A percentile compares a stretch with the other conserved stretches of the same genome.
phyloP scores from a whole-genome alignment of 2,113 vertebrate genomes.

The Manacus vitellinus region DNA sequence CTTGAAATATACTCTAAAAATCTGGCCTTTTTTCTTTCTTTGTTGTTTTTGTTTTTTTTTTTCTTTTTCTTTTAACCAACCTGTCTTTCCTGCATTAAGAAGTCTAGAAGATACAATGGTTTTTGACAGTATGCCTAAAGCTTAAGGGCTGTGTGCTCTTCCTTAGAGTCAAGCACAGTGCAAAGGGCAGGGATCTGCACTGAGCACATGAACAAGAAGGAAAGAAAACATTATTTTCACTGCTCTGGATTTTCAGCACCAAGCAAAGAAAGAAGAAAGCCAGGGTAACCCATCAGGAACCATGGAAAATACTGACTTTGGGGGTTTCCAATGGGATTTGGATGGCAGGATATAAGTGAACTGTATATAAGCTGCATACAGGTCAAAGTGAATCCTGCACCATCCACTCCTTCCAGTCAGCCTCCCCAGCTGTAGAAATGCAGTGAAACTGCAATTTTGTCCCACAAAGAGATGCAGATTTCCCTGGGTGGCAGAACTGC shows the following conservation, averaged over 20 bases:
- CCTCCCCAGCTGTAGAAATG: not conserved
- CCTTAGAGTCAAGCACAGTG: not conserved
- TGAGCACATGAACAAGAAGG: not conserved
- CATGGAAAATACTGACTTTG: not conserved
- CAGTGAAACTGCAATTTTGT: not conserved
- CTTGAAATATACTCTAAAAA: not conserved
- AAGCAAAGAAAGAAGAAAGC: not conserved
- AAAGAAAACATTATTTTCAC: not conserved
- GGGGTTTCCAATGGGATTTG: not conserved
- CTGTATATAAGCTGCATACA: not conserved
- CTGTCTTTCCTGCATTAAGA: not conserved
- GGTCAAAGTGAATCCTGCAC: not conserved
- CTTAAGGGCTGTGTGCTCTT: not conserved
- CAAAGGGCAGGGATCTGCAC: not conserved
- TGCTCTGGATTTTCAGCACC: not conserved
- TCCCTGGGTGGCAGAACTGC: not conserved
- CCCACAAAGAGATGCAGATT: not conserved
- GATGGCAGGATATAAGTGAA: not conserved
- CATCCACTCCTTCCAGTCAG: not conserved
- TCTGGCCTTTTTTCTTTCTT: not conserved
- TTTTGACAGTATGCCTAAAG: not conserved
- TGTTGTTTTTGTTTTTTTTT: not conserved
- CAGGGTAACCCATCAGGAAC: not conserved
- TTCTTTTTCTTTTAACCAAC: not conserved
- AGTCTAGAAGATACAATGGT: not conserved